phyloP scores from a whole-genome alignment of 2,888 invertebrate species.

The Scaptomyza parva region DNA sequence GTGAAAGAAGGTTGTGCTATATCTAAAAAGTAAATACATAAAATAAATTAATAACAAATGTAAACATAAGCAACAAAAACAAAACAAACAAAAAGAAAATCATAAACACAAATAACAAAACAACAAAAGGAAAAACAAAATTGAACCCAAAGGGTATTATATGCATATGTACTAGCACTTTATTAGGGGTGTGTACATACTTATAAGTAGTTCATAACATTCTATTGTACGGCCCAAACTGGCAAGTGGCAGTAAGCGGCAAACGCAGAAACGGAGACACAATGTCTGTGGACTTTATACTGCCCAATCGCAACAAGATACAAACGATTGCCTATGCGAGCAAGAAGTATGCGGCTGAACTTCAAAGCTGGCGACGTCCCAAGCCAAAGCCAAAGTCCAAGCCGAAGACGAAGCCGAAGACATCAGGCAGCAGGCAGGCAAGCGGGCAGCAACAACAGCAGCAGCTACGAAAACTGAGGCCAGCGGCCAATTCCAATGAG shows the following conservation, averaged over 20 bases:
- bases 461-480: constrained; percentile 53
- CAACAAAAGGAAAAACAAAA: constrained; percentile 30
- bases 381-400: constrained; percentile 54
- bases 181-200: constrained; percentile 14
- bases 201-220: constrained; percentile 54
- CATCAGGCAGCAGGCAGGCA: constrained; percentile 14
- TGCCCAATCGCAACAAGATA: constrained; percentile 77
- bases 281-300: constrained; percentile 82
- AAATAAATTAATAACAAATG: constrained; percentile 57
- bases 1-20: constrained; percentile 79
- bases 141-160: constrained; percentile 40
- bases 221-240: constrained; percentile 57
- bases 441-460: constrained; percentile 28
- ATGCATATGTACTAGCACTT: constrained; percentile 3
- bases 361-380: constrained; percentile 72
- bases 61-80: constrained; percentile 37
- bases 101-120: constrained; percentile 30
- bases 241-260: constrained; percentile 53
- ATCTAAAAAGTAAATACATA: constrained; percentile 77
- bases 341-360: constrained; percentile 69
- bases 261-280: constrained; percentile 53
- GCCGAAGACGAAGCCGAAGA: constrained; percentile 39
- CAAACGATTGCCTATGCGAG: constrained; percentile 76
- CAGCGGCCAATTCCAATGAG: constrained; percentile 39
- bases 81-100: constrained; percentile 32